A percentile compares a stretch with the other conserved stretches of the same genome.
Conservation (phyloP, 1,140 invertebrate species). For the Cyclina sinensis region DNA sequence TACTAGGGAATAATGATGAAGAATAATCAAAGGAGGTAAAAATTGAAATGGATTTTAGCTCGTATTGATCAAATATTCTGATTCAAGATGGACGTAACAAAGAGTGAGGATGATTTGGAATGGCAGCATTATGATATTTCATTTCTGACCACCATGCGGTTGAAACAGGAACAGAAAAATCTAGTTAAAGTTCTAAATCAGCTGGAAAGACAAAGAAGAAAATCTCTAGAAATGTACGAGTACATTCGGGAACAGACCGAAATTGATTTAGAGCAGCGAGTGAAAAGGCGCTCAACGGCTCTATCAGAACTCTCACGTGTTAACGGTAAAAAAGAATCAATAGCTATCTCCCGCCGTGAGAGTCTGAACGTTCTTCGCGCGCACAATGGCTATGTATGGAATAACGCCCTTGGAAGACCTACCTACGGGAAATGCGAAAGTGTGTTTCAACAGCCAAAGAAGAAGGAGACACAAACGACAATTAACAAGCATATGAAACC, state of each 20-base stretch:
- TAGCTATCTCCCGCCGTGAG: constrained; percentile 27
- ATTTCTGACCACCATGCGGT: neutral
- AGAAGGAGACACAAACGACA: neutral
- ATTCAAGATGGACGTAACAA: neutral
- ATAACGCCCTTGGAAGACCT: neutral
- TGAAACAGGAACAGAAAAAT: constrained; percentile 50
- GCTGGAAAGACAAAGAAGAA: constrained; percentile 18
- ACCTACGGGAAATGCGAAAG: neutral
- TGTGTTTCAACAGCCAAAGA: neutral
- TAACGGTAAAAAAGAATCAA: constrained; percentile 40
- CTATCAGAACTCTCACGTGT: constrained; percentile 1
- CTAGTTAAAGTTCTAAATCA: constrained; percentile 21
- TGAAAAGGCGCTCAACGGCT: constrained; percentile 8
- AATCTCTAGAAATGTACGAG: constrained; percentile 39
- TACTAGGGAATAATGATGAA: neutral
- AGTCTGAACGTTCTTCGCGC: constrained; percentile 36
- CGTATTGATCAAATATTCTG: neutral
- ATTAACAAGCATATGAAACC: neutral
- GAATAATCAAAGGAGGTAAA: neutral
- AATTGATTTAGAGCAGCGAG: constrained; percentile 15
- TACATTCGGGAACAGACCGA: constrained; percentile 49
- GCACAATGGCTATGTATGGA: constrained; percentile 26
- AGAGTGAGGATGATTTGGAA: neutral
- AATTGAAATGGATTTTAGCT: neutral
- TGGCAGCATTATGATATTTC: constrained; percentile 38